Base-by-base conservation (phyloP, 2,888 invertebrate genomes). In the Nebria salina region DNA sequence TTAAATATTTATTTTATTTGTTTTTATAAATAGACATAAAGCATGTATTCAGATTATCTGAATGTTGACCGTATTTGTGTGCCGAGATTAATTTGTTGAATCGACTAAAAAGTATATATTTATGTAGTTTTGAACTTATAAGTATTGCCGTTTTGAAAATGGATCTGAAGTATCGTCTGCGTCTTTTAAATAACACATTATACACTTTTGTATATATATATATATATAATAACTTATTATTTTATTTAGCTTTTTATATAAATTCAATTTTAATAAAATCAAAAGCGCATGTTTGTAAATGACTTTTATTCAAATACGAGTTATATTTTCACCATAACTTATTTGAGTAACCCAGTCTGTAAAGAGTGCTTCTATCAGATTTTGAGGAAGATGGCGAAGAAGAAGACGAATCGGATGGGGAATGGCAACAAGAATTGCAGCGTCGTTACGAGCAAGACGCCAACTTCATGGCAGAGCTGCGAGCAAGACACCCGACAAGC, bases 361-460 rank as follows among this genome's bases (percentile, higher is more conserved):
- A 54, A 54, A 54, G 13, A 54, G 54, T 11, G 13, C 8, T 54
- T 54, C 54, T 54, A 13, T 13, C 6, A 94, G 94, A 94, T 90
- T 94, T 94, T 87, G 94, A 94, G 86, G 94, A 94, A 84, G 94
- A 93, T 83, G 93, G 91, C 75, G 91, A 94, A 66, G 93, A 93
- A 85, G 93, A 93, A 84, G 92, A 92, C 76, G 90, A 90, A 84
- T 90, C 90, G 20, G 91, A 90, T 20, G 90, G 90, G 15, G 90
- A 91, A 34, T 92, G 92, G 92, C 90, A 91, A 81, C 90, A 91
- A 83, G 92, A 92, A 85, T 87, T 92, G 43, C 91, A 91, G 83
- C 90, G 91, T 77, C 89, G 91, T 25, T 92, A 91, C 84, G 91
- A 91, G 82, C 91, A 92, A 84, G 91, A 92, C 83, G 91, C 90